These are phyloP conservation scores for Poecilia picta DNA, from an alignment of 2,797 vertebrate genomes.

Conservation along the genomic window DNA sequence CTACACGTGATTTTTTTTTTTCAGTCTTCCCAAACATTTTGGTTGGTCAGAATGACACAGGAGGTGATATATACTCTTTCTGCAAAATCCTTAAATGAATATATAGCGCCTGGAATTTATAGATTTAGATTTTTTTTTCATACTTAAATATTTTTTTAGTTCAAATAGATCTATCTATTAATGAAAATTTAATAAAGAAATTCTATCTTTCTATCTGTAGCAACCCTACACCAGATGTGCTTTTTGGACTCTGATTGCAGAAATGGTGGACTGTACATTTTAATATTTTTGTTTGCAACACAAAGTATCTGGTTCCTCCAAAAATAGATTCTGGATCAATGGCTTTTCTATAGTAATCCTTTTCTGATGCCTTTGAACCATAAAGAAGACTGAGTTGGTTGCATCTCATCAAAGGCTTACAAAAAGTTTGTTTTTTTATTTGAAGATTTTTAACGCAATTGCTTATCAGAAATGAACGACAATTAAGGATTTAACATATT, in stretches of 20 bases:
- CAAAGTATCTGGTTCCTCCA: not conserved
- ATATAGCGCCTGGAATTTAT: too few species aligned
- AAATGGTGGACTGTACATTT: not conserved
- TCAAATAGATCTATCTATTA: too few species aligned
- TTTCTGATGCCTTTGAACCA: not conserved
- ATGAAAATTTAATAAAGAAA: too few species aligned
- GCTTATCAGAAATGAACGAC: not conserved
- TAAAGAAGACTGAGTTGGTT: not conserved
- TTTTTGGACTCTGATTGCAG: not conserved
- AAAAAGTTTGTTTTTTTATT: not conserved
- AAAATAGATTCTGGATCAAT: not conserved
- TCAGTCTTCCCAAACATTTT: not conserved
- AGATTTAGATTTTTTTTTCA: too few species aligned
- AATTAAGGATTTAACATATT: not conserved
- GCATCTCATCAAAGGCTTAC: not conserved
- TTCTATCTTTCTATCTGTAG: not conserved
- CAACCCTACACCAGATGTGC: not conserved
- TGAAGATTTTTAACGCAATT: not conserved
- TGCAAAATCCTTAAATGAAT: too few species aligned
- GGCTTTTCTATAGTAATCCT: not conserved
- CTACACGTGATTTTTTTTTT: not conserved
- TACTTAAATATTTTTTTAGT: too few species aligned
- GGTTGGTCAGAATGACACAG: not conserved
- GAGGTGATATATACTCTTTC: not conserved
- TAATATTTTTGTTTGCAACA: not conserved